Conservation (phyloP, 37 sponge, comb jelly and placozoan genomes). For the Mnemiopsis leidyi region DNA sequence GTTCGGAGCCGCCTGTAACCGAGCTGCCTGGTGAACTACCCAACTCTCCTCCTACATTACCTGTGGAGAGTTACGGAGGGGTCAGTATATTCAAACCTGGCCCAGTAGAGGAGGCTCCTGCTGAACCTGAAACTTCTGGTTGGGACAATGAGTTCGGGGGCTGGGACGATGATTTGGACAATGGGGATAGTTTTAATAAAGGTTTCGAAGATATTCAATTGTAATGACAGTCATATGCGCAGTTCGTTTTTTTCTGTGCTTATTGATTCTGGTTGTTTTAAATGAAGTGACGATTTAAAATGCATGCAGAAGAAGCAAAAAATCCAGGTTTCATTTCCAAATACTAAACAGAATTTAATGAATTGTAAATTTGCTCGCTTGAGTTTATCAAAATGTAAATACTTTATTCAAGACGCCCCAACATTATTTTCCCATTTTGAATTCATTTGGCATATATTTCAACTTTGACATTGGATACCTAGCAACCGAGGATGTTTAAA, state of each 20-base stretch:
- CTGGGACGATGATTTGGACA: conserved; percentile 32
- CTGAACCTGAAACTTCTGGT: neutral
- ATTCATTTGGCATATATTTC: neutral
- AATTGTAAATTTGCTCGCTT: neutral
- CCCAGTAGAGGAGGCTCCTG: neutral
- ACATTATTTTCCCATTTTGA: neutral
- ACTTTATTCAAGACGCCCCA: neutral
- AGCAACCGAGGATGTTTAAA: neutral
- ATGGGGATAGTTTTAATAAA: neutral
- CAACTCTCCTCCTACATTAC: conserved; percentile 42
- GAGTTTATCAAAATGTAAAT: neutral
- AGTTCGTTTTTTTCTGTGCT: neutral
- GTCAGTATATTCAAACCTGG: conserved; percentile 44
- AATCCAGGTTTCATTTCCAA: too few relatives aligned
- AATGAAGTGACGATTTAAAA: neutral
- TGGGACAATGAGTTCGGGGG: conserved; percentile 49
- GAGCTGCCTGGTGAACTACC: neutral
- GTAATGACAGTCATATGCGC: neutral
- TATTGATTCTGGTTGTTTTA: neutral
- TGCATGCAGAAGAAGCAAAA: neutral
- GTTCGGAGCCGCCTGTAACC: neutral
- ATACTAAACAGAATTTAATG: neutral
- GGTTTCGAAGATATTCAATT: conserved; percentile 63
- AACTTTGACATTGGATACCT: neutral
- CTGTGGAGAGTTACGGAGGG: conserved; percentile 55